Evolutionary conservation across 2,888 invertebrate species (phyloP).

Genomic region (Dinocampus coccinellae): DNA sequence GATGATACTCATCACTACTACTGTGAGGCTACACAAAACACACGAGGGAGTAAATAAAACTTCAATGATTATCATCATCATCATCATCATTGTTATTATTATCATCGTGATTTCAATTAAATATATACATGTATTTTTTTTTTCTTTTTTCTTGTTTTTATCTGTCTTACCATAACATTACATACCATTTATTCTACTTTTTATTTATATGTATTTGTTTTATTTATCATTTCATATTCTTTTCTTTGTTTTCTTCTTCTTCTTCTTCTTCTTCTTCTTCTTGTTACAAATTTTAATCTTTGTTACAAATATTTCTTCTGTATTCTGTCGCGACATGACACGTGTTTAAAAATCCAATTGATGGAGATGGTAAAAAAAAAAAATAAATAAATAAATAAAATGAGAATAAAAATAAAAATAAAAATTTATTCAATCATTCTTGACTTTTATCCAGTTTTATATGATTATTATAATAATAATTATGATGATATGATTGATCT

Average conservation of each 20-base stretch:
- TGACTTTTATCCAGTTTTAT: background rate
- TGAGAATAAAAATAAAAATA: background rate
- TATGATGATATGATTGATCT: background rate
- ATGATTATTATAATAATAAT: background rate
- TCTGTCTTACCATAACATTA: background rate
- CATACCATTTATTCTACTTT: background rate
- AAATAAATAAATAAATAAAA: background rate
- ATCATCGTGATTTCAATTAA: conserved; percentile 7
- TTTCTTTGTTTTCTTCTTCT: too few relatives aligned
- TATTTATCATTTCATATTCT: too few relatives aligned
- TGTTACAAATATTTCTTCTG: background rate
- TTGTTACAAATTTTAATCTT: too few relatives aligned
- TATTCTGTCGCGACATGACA: background rate
- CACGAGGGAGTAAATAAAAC: too few relatives aligned
- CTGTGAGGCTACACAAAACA: background rate
- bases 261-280: too few relatives aligned
- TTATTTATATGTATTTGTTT: too few relatives aligned
- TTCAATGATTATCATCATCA: conserved; percentile 11
- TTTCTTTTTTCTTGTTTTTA: too few relatives aligned
- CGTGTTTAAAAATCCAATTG: background rate
- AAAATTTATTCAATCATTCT: background rate
- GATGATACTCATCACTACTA: conserved; percentile 5
- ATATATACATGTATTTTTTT: conserved; percentile 2
- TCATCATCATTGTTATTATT: too few relatives aligned
- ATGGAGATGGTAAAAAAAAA: background rate